phyloP scores from a whole-genome alignment of 2,113 vertebrate species.

The Capra hircus region DNA sequence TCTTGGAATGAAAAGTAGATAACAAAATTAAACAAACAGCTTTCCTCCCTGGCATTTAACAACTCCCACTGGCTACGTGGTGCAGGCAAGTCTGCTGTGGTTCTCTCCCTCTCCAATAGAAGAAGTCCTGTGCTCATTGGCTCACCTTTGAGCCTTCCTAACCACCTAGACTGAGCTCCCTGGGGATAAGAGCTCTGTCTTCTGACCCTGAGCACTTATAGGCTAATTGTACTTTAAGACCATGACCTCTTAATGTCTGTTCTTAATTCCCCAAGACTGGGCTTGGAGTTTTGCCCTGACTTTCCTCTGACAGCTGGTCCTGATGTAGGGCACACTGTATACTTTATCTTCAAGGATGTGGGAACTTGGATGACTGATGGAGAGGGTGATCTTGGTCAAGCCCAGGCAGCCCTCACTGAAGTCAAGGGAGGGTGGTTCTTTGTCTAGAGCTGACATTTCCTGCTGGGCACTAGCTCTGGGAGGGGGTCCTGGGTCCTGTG shows the following conservation, averaged over 20 bases:
- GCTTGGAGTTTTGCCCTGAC: not conserved
- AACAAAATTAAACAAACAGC: slow-evolving; percentile 51
- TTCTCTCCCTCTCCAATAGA: not conserved
- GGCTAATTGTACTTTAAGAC: not conserved
- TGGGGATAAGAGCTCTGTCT: not conserved
- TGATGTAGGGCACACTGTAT: not conserved
- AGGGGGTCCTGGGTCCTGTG: not conserved
- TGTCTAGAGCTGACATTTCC: not conserved
- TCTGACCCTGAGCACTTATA: not conserved
- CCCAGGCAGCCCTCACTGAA: not conserved
- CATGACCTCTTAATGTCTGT: not conserved
- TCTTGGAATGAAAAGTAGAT: slow-evolving; percentile 48
- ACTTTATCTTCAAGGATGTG: not conserved
- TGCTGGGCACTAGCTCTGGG: not conserved
- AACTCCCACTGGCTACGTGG: not conserved
- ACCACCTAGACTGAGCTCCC: not conserved
- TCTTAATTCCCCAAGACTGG: not conserved
- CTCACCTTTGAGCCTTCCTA: not conserved
- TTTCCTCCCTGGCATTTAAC: not conserved
- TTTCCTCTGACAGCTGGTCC: not conserved
- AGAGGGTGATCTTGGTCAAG: not conserved
- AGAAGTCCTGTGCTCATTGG: not conserved
- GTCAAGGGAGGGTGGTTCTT: not conserved
- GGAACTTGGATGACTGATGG: not conserved
- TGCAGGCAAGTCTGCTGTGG: not conserved